Base-by-base conservation (phyloP, 1,140 invertebrate species). In the Thalassaphorura encarpata region DNA sequence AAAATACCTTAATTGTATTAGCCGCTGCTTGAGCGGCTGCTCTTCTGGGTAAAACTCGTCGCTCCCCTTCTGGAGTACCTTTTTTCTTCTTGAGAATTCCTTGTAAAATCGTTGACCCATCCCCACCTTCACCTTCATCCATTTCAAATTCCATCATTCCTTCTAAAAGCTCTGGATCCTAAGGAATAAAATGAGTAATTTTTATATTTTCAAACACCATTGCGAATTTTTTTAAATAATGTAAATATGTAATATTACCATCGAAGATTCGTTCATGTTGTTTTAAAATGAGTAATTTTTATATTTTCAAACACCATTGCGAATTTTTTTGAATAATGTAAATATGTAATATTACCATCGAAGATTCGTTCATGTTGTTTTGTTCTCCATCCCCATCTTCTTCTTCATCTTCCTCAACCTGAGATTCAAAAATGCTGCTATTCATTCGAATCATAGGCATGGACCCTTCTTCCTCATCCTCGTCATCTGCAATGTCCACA, bases 11-110 rank as follows among this genome's bases (percentile, higher is more conserved):
- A 28, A 69, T 68, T 54, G 66, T 63, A 52, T 58, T 62, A 46
- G 66, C 67, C 8, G 68, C 67, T 45, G 56, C 64, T 43, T 63
- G 61, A n/a, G 68, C 69, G 45, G 68, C 69, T 52, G 57, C 58
- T 56, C 67, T 42, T 46, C 67, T 57, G 24, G 68, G 67, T 24
- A 56, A 52, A 19, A 23, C 11, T 33, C 62, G n/a, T n/a, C n/a
- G n/a, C n/a, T n/a, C n/a, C n/a, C n/a, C n/a, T 58, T 13, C 23
- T 3, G 3, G 49, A 39, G 4, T 24, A 50, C 48, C n/a, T 27
- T 42, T 50, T 52, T 31, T 40, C 39, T 0, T 24, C 1, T 0
- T 19, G 48, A 19, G 16, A 31, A 21, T 27, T n/a, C 8, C 16
- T 24, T 19, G 24, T 23, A 21, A 29, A 26, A n/a, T 11, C 26